phyloP scores from a whole-genome alignment of 2,888 invertebrate species.

The Rosalia funebris region DNA sequence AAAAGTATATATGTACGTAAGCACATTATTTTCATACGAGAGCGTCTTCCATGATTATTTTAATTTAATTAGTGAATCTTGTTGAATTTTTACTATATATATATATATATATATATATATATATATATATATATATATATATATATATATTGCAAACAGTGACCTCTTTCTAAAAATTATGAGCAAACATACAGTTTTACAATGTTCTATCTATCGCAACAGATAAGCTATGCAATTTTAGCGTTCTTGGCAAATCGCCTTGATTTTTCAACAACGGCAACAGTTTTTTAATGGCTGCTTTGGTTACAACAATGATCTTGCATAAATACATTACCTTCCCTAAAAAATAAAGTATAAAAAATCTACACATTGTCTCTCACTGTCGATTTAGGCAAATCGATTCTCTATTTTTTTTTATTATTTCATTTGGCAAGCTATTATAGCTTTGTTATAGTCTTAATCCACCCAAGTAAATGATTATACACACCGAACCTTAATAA shows the following conservation, averaged over 20 bases:
- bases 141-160: not conserved
- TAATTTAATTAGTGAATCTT: too few species aligned
- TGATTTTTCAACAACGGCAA: not conserved
- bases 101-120: too few species aligned
- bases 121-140: too few species aligned
- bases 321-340: not conserved
- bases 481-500: too few species aligned
- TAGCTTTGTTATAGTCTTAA: not conserved
- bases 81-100: too few species aligned
- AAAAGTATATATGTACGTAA: too few species aligned
- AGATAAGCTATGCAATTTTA: not conserved
- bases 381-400: not conserved
- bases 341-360: not conserved
- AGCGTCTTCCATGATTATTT: too few species aligned
- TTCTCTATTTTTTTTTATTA: not conserved
- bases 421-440: not conserved
- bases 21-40: too few species aligned
- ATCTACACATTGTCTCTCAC: not conserved
- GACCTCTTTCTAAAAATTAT: not conserved
- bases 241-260: not conserved
- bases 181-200: not conserved
- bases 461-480: not conserved
- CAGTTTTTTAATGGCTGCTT: not conserved
- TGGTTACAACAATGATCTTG: not conserved
- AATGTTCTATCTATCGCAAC: not conserved